A percentile compares a stretch with the other conserved stretches of the same genome.
Conservation (phyloP, 2,113 vertebrate species). For the Pterocles burchelli region DNA sequence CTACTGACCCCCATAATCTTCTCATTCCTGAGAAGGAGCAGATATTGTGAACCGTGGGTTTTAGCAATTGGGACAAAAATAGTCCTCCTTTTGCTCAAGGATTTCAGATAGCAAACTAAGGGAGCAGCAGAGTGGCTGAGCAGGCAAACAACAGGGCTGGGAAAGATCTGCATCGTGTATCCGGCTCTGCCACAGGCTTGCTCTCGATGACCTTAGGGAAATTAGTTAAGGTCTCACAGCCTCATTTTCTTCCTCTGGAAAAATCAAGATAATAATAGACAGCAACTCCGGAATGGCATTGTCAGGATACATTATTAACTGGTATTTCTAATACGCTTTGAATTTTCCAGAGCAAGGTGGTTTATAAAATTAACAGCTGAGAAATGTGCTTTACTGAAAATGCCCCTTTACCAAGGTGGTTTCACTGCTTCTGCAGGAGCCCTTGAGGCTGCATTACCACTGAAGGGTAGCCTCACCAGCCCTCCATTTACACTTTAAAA, state of each 20-base stretch:
- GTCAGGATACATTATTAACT: background rate
- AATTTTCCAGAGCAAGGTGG: background rate
- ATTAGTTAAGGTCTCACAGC: background rate
- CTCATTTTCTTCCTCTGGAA: background rate
- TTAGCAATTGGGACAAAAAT: conserved; percentile 39
- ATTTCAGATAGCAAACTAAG: conserved; percentile 16
- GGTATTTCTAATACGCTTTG: background rate
- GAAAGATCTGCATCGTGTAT: background rate
- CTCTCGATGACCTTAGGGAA: background rate
- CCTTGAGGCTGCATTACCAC: conserved; percentile 33
- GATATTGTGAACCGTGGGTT: background rate
- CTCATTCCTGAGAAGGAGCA: conserved; percentile 38
- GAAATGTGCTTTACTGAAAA: background rate
- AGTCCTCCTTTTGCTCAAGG: background rate
- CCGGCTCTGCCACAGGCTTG: background rate
- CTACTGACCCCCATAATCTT: conserved; percentile 36
- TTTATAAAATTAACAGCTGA: background rate
- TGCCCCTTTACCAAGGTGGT: background rate
- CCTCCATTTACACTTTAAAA: conserved; percentile 68
- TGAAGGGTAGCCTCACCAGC: conserved; percentile 46
- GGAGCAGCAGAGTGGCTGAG: background rate
- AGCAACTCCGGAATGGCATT: background rate
- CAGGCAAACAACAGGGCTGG: background rate
- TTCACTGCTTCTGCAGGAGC: conserved; percentile 45
- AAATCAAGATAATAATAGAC: background rate